phyloP scores from a whole-genome alignment of 1,140 invertebrate genomes.

The Papilio dardanus region DNA sequence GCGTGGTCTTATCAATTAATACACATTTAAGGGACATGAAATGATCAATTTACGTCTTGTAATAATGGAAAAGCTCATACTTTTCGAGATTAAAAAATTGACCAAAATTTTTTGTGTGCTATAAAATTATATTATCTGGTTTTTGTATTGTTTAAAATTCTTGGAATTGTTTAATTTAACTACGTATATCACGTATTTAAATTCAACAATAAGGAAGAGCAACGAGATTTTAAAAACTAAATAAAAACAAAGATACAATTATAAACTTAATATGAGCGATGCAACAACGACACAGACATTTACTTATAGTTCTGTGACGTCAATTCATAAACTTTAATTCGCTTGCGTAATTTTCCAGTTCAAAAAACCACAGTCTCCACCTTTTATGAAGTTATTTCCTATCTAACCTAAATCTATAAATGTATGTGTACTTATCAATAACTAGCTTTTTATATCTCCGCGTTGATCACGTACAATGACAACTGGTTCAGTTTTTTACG shows the following conservation, averaged over 20 bases:
- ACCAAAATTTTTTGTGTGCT: too few relatives aligned
- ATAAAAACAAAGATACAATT: not conserved
- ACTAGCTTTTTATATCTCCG: constrained; percentile 13
- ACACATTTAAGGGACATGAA: too few relatives aligned
- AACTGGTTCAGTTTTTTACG: constrained; percentile 41
- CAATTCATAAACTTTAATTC: too few relatives aligned
- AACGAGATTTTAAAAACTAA: not conserved
- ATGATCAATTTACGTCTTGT: too few relatives aligned
- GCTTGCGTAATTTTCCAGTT: too few relatives aligned
- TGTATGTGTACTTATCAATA: not conserved
- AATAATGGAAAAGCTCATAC: too few relatives aligned
- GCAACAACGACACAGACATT: not conserved
- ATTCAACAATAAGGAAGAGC: constrained; percentile 1
- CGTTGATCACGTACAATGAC: constrained; percentile 39
- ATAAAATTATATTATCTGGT: too few relatives aligned
- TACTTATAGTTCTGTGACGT: not conserved
- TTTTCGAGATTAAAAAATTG: too few relatives aligned
- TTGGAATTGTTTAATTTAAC: not conserved
- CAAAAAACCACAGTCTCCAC: not conserved
- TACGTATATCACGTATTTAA: not conserved
- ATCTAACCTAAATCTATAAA: not conserved
- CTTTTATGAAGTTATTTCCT: not conserved
- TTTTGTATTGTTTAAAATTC: not conserved
- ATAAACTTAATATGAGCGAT: not conserved
- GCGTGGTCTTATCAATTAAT: too few relatives aligned